Base-by-base conservation (phyloP, 2,113 vertebrate genomes). In the Centropristis striata region DNA sequence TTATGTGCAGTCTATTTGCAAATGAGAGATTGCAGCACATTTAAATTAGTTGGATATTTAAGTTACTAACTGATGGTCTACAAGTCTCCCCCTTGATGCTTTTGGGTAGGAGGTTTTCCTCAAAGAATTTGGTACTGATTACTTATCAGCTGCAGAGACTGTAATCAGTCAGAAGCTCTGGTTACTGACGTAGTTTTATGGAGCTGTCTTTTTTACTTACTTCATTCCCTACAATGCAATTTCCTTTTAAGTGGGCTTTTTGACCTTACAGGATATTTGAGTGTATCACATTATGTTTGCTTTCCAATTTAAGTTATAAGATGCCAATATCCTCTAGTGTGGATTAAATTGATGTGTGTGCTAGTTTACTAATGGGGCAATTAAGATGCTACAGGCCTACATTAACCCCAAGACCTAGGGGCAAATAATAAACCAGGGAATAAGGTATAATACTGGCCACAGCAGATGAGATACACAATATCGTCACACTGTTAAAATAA, bases 61-160 rank as follows among this genome's bases (percentile, higher is more conserved):
- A 11, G 14, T 4, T 55, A 71, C 4, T 15, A 11, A 39, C 46
- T 15, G 15, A 27, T 47, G 10, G 8, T 13, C 11, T 67, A 20
- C 2, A 16, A 14, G 32, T 2, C 8, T 14, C n/a, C n/a, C 14
- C 2, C 15, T 46, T 13, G 15, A 59, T 68, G 18, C 28, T n/a
- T 8, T 20, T 63, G 39, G 12, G 25, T 54, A 3, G 5, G 46
- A 2, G 3, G n/a, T 8, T 39, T 47, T 57, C 13, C 21, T 39
- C 16, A 39, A 36, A 27, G 37, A 49, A 51, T 50, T 10, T 75
- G 25, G 32, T 28, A 60, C 23, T 27, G 81, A 78, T 80, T 53
- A 37, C 54, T n/a, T 42, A 67, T 61, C 23, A 42, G 18, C 50
- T 46, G n/a, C 72, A 64, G 27, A 21, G 11, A 25, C 12, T 46